Evolutionary conservation across 2,888 invertebrate species (phyloP).

Genomic region (Onchidella celtica): DNA sequence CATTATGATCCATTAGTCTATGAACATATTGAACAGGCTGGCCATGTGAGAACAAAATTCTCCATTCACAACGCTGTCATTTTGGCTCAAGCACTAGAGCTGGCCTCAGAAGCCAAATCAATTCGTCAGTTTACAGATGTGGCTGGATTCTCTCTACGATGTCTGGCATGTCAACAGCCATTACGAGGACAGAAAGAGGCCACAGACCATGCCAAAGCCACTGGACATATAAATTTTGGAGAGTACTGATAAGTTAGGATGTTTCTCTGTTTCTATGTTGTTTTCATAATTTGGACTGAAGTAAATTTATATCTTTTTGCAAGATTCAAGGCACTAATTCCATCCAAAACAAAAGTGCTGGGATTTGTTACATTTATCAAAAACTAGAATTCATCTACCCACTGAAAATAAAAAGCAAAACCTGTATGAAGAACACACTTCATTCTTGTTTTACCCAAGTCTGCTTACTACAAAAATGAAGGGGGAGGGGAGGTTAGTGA

Average conservation of each 20-base stretch:
- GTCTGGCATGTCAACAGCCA: conserved; percentile 88
- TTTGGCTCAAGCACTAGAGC: conserved; percentile 89
- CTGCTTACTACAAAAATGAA: too few relatives aligned
- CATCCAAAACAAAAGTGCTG: too few relatives aligned
- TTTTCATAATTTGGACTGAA: too few relatives aligned
- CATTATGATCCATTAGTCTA: conserved; percentile 96
- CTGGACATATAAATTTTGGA: conserved; percentile 85
- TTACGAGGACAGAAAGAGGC: conserved; percentile 91
- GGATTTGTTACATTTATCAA: too few relatives aligned
- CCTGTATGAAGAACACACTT: too few relatives aligned
- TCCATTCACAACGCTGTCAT: conserved; percentile 87
- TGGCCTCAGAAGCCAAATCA: conserved; percentile 93
- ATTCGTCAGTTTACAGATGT: conserved; percentile 95
- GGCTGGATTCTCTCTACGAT: conserved; percentile 91
- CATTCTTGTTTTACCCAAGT: too few relatives aligned
- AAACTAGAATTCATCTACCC: too few relatives aligned
- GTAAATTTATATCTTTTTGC: too few relatives aligned
- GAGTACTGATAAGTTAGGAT: conserved; percentile 79
- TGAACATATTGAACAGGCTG: conserved; percentile 83
- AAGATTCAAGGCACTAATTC: too few relatives aligned
- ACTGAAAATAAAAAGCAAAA: too few relatives aligned
- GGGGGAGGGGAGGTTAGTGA: too few relatives aligned
- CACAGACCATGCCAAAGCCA: conserved; percentile 90
- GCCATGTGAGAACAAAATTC: conserved; percentile 88
- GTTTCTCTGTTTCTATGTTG: too few relatives aligned